Conservation (phyloP, 2,113 vertebrate genomes). For the Melanerpes formicivorus region DNA sequence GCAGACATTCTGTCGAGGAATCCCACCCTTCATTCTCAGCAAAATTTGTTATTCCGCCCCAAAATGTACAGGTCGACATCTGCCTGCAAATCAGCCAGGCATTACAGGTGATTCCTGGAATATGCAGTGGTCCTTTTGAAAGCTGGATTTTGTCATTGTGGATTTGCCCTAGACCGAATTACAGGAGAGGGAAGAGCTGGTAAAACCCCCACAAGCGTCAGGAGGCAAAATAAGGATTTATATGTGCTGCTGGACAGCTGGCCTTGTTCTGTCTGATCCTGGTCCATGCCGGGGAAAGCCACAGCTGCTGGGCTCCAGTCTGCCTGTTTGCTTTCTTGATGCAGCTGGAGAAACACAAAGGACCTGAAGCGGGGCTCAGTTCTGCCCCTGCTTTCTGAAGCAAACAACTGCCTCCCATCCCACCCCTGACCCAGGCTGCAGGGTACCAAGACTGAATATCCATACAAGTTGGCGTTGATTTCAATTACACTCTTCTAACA, state of each 20-base stretch:
- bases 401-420: neutral
- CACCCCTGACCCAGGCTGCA: neutral
- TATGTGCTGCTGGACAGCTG: no score
- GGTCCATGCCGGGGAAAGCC: fast-evolving
- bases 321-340: fast-evolving
- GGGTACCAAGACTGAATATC: neutral
- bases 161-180: neutral
- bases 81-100: neutral
- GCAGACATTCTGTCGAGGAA: neutral
- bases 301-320: fast-evolving
- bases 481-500: neutral
- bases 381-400: neutral
- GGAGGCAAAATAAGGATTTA: neutral
- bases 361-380: neutral
- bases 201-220: neutral
- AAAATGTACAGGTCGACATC: neutral
- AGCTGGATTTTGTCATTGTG: fast-evolving
- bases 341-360: neutral
- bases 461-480: fast-evolving
- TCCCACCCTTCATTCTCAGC: fast-evolving
- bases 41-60: neutral
- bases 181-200: neutral
- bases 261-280: neutral
- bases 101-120: neutral
- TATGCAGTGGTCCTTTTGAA: neutral